A percentile compares a stretch with the other conserved stretches of the same genome.
Conservation (phyloP, 2,797 vertebrate species). For the Iguana delicatissima region DNA sequence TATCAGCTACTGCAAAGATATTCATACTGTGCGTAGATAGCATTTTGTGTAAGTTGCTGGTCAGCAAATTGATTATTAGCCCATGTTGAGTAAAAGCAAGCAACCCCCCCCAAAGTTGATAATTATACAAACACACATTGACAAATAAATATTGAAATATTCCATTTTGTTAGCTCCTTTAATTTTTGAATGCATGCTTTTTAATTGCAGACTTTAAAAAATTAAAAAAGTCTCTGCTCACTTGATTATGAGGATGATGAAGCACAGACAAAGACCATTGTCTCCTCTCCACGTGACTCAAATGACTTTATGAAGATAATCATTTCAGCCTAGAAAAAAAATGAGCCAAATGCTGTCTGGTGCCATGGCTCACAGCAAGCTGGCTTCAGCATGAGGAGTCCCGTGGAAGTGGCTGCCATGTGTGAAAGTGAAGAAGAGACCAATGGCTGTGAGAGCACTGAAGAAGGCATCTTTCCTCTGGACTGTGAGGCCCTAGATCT, state of each 20-base stretch:
- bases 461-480: constrained; percentile 75
- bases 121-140: not conserved
- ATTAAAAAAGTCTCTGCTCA: constrained; percentile 85
- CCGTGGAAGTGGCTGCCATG: constrained; percentile 58
- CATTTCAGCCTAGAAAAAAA: constrained; percentile 75
- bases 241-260: constrained; percentile 81
- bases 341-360: constrained; percentile 63
- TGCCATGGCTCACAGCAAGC: constrained; percentile 48
- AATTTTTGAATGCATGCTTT: constrained; percentile 29
- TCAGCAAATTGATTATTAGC: not conserved
- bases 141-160: not conserved
- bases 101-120: not conserved
- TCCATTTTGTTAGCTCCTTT: not conserved
- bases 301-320: constrained; percentile 73
- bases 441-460: constrained; percentile 78
- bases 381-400: constrained; percentile 67
- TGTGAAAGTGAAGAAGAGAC: constrained; percentile 76
- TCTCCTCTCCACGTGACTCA: constrained; percentile 80
- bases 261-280: constrained; percentile 78
- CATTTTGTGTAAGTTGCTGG: not conserved
- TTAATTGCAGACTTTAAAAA: constrained; percentile 81
- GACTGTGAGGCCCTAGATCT: constrained; percentile 81
- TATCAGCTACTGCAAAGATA: not conserved
- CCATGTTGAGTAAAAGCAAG: not conserved
- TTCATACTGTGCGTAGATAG: not conserved